Evolutionary conservation across 2,888 invertebrate species (phyloP).

Genomic region (Hydroisotoma schaefferi): DNA sequence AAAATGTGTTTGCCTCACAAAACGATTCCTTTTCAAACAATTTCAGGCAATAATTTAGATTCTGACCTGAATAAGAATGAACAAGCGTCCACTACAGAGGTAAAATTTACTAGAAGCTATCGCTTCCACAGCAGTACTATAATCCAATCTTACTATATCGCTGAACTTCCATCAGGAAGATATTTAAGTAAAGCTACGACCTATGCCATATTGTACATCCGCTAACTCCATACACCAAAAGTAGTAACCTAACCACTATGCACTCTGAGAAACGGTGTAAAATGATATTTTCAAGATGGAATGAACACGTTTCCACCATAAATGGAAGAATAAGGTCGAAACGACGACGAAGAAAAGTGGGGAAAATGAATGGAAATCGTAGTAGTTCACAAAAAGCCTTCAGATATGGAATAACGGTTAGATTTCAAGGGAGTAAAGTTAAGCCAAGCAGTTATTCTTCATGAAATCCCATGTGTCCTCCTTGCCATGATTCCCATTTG

Average conservation of each 20-base stretch:
- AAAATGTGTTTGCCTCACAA: constrained; percentile 9
- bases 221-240: too few species aligned
- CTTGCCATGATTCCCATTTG: constrained; percentile 14
- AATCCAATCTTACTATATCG: too few species aligned
- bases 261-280: background rate
- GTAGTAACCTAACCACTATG: too few species aligned
- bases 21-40: constrained; percentile 5
- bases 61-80: constrained; percentile 7
- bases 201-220: too few species aligned
- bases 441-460: constrained; percentile 19
- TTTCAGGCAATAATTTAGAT: constrained; percentile 6
- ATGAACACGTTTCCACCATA: constrained; percentile 11
- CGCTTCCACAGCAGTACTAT: too few species aligned
- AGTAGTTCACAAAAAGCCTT: background rate
- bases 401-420: background rate
- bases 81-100: background rate
- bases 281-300: background rate
- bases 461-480: constrained; percentile 18
- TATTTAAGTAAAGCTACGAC: too few species aligned
- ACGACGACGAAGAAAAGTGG: background rate
- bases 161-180: too few species aligned
- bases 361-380: background rate
- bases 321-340: background rate
- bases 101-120: too few species aligned
- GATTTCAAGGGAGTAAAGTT: constrained; percentile 14